Percentiles rank a stretch among this genome's conserved stretches.
Evolutionary conservation across 2,888 invertebrate genomes (phyloP).

Genomic region (Troglohyphantes excavatus): DNA sequence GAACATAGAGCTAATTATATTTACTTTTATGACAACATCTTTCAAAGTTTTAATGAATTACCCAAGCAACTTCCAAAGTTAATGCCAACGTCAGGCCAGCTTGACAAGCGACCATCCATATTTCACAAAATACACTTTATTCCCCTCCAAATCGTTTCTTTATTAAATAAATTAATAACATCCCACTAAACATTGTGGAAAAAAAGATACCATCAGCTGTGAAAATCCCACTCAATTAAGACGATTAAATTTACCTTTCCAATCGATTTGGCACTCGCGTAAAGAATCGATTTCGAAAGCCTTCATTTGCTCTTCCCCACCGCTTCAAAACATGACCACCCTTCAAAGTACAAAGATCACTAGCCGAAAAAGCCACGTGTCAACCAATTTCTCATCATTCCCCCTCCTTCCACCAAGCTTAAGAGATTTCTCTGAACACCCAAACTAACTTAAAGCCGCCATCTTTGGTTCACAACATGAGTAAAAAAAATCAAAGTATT

Average conservation of each 20-base stretch:
- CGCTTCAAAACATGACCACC: constrained; percentile 39
- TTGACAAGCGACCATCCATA: constrained; percentile 4
- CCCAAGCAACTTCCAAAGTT: not conserved
- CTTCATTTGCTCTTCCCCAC: constrained; percentile 50
- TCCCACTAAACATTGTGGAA: constrained; percentile 10
- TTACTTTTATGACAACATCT: constrained; percentile 4
- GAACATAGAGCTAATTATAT: constrained; percentile 1
- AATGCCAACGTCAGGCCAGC: constrained; percentile 20
- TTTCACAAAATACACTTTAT: constrained; percentile 16
- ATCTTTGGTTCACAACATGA: constrained; percentile 13
- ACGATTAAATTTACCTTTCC: constrained; percentile 66
- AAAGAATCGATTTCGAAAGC: constrained; percentile 37
- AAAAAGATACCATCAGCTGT: constrained; percentile 42
- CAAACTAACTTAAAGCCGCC: constrained; percentile 15
- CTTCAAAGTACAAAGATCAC: constrained; percentile 62
- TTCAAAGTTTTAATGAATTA: constrained; percentile 14
- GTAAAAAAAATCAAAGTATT: no score
- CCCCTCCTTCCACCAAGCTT: constrained; percentile 6
- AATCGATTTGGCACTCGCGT: constrained; percentile 48
- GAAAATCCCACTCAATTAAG: constrained; percentile 68
- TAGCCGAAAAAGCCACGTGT: constrained; percentile 51
- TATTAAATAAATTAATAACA: constrained; percentile 53
- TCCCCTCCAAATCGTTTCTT: constrained; percentile 16
- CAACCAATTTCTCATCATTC: constrained; percentile 60
- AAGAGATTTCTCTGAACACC: constrained; percentile 10